Conservation (phyloP, 2,797 vertebrate genomes). For the Podarcis lilfordi region DNA sequence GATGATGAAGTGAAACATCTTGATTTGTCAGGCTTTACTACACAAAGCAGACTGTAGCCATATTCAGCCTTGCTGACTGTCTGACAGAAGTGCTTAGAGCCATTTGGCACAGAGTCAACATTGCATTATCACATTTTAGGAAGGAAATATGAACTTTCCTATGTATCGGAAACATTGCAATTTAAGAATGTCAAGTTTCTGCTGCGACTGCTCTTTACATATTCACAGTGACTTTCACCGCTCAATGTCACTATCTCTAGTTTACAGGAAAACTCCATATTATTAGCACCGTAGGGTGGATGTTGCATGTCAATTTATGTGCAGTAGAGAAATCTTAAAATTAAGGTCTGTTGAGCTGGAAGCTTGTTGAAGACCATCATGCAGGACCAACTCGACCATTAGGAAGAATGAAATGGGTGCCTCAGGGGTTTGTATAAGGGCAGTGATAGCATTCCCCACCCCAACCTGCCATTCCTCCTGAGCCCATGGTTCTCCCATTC, state of each 20-base stretch:
- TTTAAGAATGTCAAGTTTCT: background rate
- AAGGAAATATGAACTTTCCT: background rate
- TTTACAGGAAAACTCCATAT: background rate
- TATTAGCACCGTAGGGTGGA: background rate
- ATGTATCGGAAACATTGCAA: background rate
- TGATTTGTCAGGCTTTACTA: slow-evolving; percentile 10
- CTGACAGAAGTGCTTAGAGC: slow-evolving; percentile 6
- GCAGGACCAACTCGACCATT: background rate
- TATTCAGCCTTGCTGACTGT: background rate
- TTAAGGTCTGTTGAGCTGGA: background rate
- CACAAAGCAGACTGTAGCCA: background rate
- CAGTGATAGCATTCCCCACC: too few species aligned
- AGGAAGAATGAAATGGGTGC: too few species aligned
- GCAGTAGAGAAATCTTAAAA: background rate
- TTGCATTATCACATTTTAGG: background rate
- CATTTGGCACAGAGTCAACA: slow-evolving; percentile 6
- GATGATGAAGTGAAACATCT: background rate
- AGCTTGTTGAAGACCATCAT: background rate
- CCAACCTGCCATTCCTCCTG: too few species aligned
- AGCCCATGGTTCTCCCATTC: too few species aligned
- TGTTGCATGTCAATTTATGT: background rate
- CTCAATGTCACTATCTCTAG: background rate
- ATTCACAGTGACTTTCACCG: background rate
- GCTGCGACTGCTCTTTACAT: slow-evolving; percentile 4
- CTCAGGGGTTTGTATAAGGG: too few species aligned